These are phyloP conservation scores for Mixornis gularis DNA, from an alignment of 2,113 vertebrate species.

Conservation along the genomic window DNA sequence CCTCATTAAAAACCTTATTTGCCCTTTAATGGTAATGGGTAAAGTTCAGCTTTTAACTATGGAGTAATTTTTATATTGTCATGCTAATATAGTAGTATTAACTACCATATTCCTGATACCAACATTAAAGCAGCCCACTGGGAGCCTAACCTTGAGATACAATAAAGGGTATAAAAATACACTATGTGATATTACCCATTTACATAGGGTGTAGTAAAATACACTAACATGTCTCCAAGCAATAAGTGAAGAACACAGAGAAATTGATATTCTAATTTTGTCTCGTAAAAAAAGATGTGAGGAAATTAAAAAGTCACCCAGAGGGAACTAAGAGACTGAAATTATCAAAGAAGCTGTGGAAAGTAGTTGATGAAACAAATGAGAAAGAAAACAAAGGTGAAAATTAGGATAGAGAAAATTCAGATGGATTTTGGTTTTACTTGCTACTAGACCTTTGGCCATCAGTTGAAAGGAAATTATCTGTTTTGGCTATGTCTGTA, in stretches of 20 bases:
- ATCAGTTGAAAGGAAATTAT: neutral
- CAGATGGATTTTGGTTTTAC: neutral
- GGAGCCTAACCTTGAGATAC: neutral
- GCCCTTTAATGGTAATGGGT: neutral
- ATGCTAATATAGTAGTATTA: neutral
- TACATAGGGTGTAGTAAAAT: neutral
- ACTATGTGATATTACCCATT: neutral
- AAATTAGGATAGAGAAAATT: neutral
- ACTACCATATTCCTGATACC: neutral
- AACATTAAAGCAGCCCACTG: neutral
- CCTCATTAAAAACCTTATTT: neutral
- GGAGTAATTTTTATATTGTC: neutral
- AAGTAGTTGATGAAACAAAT: neutral
- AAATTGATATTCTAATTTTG: constrained; percentile 12
- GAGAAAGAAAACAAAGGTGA: neutral
- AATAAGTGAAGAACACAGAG: neutral
- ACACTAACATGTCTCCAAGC: neutral
- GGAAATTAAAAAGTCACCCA: neutral
- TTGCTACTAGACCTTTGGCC: neutral
- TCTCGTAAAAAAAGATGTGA: neutral
- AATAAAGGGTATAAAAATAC: neutral
- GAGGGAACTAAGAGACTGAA: neutral
- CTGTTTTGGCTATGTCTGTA: neutral
- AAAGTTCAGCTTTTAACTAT: neutral
- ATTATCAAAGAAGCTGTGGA: neutral